Evolutionary conservation across 2,888 invertebrate species (phyloP).

Genomic region (Escarpia spicata): DNA sequence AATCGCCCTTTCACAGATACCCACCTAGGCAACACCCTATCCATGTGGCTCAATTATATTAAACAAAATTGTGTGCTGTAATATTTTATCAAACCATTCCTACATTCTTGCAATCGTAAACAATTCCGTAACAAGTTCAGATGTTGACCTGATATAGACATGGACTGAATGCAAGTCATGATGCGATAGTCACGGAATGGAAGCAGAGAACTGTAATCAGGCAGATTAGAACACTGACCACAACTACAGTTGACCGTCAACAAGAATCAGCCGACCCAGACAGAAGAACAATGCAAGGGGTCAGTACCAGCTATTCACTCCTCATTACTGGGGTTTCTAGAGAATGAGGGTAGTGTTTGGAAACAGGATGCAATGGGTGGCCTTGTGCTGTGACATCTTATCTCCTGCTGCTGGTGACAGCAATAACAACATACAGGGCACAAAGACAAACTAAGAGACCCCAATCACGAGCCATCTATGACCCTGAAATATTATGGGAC

Average conservation of each 20-base stretch:
- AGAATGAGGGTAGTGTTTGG: neutral
- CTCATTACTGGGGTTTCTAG: neutral
- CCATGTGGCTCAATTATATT: neutral
- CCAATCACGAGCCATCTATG: neutral
- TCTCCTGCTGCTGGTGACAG: neutral
- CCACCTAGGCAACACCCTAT: neutral
- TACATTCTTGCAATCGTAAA: neutral
- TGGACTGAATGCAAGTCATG: neutral
- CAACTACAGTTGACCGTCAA: neutral
- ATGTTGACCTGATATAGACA: neutral
- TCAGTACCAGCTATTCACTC: neutral
- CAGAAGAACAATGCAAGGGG: neutral
- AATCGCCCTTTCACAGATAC: neutral
- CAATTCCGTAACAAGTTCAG: slow-evolving; percentile 16
- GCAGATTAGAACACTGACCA: neutral
- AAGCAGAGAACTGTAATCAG: neutral
- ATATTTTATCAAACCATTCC: neutral
- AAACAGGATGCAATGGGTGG: neutral
- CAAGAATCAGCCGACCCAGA: neutral
- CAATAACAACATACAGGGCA: neutral
- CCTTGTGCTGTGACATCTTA: neutral
- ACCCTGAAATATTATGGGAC: neutral
- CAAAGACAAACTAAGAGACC: too few species aligned
- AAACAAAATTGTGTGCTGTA: neutral
- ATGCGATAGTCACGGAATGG: neutral